Conservation (phyloP, 2,888 invertebrate genomes). For the Tyria jacobaeae region DNA sequence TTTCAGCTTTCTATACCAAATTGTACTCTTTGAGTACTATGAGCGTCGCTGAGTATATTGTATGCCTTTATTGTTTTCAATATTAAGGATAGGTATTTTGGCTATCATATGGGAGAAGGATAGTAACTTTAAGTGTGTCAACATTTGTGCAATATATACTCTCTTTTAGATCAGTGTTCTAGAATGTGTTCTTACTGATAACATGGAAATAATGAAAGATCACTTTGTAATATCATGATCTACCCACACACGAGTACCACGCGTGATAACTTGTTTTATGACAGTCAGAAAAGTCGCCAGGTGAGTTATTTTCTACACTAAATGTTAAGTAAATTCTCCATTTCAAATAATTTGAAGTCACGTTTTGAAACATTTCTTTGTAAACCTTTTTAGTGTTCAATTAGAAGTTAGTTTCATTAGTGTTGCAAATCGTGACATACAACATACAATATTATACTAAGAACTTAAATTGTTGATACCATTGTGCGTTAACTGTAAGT, state of each 20-base stretch:
- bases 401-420: constrained; percentile 24
- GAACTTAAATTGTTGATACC: not conserved
- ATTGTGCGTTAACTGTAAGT: not conserved
- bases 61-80: no score
- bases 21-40: no score
- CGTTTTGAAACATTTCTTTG: constrained; percentile 32
- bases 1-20: no score
- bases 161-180: not conserved
- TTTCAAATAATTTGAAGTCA: constrained; percentile 23
- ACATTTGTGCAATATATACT: not conserved
- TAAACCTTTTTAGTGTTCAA: constrained; percentile 32
- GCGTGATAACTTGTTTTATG: constrained; percentile 27
- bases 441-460: not conserved
- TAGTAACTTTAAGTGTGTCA: not conserved
- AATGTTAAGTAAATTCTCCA: constrained; percentile 24
- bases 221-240: constrained; percentile 15
- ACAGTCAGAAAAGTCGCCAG: constrained; percentile 18
- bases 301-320: constrained; percentile 38
- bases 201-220: constrained; percentile 24
- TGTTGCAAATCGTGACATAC: not conserved
- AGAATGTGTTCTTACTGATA: constrained; percentile 27
- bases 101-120: not conserved
- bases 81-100: no score
- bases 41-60: no score
- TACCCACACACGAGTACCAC: constrained; percentile 26